phyloP scores from a whole-genome alignment of 2,797 vertebrate genomes.

The Sternotherus odoratus region DNA sequence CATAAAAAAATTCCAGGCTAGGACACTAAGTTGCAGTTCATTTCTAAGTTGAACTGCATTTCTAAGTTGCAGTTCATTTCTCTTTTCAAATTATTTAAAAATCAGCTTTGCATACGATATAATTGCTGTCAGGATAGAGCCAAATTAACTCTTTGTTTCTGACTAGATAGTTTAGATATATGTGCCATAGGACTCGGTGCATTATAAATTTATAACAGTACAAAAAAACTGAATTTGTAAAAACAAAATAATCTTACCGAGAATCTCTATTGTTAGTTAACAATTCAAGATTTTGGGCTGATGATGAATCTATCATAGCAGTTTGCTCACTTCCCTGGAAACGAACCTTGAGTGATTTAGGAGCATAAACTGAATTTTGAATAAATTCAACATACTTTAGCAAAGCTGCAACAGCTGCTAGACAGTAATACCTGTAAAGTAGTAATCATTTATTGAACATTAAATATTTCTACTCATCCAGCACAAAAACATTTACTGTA shows the following conservation, averaged over 20 bases:
- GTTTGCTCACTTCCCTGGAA: conserved; percentile 97
- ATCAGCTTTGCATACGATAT: neutral
- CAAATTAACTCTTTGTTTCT: neutral
- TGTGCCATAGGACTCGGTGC: neutral
- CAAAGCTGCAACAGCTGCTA: conserved; percentile 94
- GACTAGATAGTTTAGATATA: neutral
- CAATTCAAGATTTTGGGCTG: conserved; percentile 94
- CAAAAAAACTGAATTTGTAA: neutral
- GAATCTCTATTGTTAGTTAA: conserved; percentile 93
- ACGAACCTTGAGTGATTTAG: conserved; percentile 93
- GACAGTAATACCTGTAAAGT: conserved; percentile 92
- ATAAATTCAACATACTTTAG: conserved; percentile 97
- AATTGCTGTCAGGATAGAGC: neutral
- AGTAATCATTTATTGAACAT: conserved; percentile 33
- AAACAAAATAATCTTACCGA: conserved; percentile 82
- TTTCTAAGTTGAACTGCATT: no score
- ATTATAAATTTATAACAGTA: neutral
- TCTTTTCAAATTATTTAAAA: neutral
- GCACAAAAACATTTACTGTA: neutral
- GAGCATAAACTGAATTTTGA: conserved; percentile 93
- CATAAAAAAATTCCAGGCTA: neutral
- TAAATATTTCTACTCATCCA: neutral
- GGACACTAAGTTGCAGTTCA: neutral
- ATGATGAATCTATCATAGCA: conserved; percentile 95
- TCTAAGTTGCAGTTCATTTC: neutral